Evolutionary conservation across 1,140 invertebrate species (phyloP).

Genomic region (Aradophagus sp.): DNA sequence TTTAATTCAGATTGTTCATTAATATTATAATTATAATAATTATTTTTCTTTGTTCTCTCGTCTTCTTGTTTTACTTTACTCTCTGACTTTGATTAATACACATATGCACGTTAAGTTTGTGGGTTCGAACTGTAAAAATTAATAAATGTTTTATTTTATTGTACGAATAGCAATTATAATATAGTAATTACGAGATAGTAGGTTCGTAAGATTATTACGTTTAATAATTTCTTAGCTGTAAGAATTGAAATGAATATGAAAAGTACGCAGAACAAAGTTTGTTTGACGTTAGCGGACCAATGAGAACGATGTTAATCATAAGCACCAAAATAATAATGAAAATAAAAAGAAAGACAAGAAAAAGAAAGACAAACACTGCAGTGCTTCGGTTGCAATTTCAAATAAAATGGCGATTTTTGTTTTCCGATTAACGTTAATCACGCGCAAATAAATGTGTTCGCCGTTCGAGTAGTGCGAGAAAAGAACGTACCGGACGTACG

Average conservation of each 20-base stretch:
- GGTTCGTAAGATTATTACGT: constrained; percentile 36
- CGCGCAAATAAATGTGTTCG: too few relatives aligned
- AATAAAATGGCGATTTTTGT: too few relatives aligned
- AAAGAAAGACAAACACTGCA: too few relatives aligned
- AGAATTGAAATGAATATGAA: constrained; percentile 24
- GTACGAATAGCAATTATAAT: constrained; percentile 33
- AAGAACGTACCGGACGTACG: too few relatives aligned
- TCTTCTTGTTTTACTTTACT: constrained; percentile 35
- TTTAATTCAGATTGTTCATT: constrained; percentile 23
- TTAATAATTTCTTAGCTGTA: constrained; percentile 40
- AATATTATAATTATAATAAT: too few relatives aligned
- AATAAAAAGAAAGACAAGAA: too few relatives aligned
- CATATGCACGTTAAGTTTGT: constrained; percentile 41
- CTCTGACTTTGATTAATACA: constrained; percentile 33
- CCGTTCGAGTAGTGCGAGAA: too few relatives aligned
- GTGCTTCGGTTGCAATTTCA: constrained; percentile 19
- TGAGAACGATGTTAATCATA: constrained; percentile 23
- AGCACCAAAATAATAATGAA: constrained; percentile 31
- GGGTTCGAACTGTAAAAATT: constrained; percentile 35
- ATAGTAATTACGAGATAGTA: constrained; percentile 31
- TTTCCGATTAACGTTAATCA: neutral
- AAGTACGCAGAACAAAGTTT: constrained; percentile 16
- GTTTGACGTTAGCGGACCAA: constrained; percentile 16
- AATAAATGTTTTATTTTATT: constrained; percentile 43
- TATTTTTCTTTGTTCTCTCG: constrained; percentile 31